Evolutionary conservation across 2,113 vertebrate genomes (phyloP), one percentile per base, ranked within the genome.

Genomic region (Taxidea taxus): DNA sequence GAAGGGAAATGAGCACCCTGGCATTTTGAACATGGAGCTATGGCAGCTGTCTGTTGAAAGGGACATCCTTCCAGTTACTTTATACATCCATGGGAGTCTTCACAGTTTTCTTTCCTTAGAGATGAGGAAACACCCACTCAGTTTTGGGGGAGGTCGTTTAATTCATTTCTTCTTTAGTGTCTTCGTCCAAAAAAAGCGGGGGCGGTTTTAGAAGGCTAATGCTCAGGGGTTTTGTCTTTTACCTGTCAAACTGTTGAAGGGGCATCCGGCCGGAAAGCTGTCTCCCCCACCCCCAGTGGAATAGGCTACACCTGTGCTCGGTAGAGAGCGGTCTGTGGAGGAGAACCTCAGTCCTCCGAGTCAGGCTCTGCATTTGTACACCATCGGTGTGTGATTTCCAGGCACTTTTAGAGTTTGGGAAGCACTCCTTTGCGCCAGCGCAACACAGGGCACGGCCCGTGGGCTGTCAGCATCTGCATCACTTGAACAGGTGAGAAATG

Each of bases 211-310:
- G 15, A 34, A 9, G 16, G 10, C 8, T 83, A 25, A 66, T 16
- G 60, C 23, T 58, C 56, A 60, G 7, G 49, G 13, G 77, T 85
- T 95, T 86, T 56, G n/a, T 80, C 21, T 49, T 56, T 93, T 37
- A 34, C 20, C 21, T 66, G 21, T 62, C 34, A 82, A n/a, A n/a
- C 34, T 88, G 49, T n/a, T 88, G 56, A 87, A 6, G 56, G 21
- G 44, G 3, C 74, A 54, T 14, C 37, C 34, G 1, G 31, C 15
- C 18, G 27, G n/a, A 5, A 54, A 49, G 51, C 16, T 20, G 21
- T 23, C 14, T n/a, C 21, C 34, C 42, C 14, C 18, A 0, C 10
- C 44, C 0, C 11, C 15, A 11, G 0, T 12, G 75, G n/a, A 0
- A 21, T 58, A 15, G 37, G 34, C 37, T 7, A 23, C 34, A 37